These are phyloP conservation scores for Drosophila insularis DNA, from an alignment of 1,140 invertebrate species.

Conservation along the genomic window DNA sequence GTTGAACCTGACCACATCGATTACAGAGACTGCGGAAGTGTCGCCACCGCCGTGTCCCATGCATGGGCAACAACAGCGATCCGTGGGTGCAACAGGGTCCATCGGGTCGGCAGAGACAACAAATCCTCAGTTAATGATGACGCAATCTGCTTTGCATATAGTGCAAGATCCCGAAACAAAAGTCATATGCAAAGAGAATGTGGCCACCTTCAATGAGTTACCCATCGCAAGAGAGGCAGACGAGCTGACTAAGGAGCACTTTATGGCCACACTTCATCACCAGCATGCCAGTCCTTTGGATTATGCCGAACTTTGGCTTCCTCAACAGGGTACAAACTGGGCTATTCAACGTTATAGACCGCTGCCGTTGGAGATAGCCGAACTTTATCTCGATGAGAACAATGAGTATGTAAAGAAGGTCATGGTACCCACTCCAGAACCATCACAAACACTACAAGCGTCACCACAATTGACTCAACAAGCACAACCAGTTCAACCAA, in stretches of 20 bases:
- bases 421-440: not conserved
- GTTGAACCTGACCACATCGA: not conserved
- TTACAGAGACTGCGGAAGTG: not conserved
- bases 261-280: conserved; percentile 34
- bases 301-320: conserved; percentile 37
- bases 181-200: not conserved
- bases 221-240: not conserved
- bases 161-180: not conserved
- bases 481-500: not conserved
- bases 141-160: conserved; percentile 38
- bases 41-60: conserved; percentile 31
- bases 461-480: too few species aligned
- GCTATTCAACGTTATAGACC: not conserved
- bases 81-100: not conserved
- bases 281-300: conserved; percentile 30
- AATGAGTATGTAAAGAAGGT: conserved; percentile 5
- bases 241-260: conserved; percentile 26
- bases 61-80: conserved; percentile 7
- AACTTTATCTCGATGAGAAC: conserved; percentile 12
- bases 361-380: conserved; percentile 12
- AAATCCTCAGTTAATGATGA: conserved; percentile 27
- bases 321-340: not conserved
- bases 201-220: conserved; percentile 22
- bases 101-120: not conserved
- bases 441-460: not conserved